phyloP scores from a whole-genome alignment of 2,888 invertebrate genomes.

The Eristalinus sepulchralis region DNA sequence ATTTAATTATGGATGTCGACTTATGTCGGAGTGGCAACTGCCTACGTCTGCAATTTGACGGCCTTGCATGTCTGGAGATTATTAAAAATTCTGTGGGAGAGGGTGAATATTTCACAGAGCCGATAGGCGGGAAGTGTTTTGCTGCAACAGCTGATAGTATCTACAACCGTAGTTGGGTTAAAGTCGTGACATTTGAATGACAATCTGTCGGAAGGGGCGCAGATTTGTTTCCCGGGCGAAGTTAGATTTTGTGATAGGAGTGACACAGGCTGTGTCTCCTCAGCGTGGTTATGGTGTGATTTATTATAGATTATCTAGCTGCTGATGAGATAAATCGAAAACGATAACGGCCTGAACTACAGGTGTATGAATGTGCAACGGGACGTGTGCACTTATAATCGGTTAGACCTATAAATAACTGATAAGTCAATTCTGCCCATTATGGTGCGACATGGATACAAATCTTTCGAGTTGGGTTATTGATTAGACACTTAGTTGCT shows the following conservation, averaged over 20 bases:
- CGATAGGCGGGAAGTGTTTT: slow-evolving; percentile 7
- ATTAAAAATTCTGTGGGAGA: slow-evolving; percentile 1
- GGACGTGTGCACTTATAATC: not conserved
- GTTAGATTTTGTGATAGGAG: not conserved
- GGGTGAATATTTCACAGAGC: slow-evolving; percentile 18
- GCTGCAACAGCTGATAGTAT: slow-evolving; percentile 22
- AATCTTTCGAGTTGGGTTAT: not conserved
- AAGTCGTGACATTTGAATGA: slow-evolving; percentile 34
- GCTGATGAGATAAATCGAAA: not conserved
- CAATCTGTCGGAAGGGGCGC: not conserved
- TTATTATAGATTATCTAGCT: not conserved
- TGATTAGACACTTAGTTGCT: too few relatives aligned
- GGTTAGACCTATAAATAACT: not conserved
- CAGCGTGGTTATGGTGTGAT: not conserved
- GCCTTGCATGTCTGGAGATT: slow-evolving; percentile 16
- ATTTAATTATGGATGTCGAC: slow-evolving; percentile 35
- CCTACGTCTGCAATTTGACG: not conserved
- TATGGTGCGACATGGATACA: not conserved
- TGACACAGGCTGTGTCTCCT: not conserved
- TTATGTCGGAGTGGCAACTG: not conserved
- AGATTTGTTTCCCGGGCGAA: not conserved
- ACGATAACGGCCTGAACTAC: not conserved
- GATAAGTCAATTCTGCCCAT: not conserved
- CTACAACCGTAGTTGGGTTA: not conserved
- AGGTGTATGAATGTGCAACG: not conserved